phyloP scores from a whole-genome alignment of 2,888 invertebrate species.

The Aelia acuminata region DNA sequence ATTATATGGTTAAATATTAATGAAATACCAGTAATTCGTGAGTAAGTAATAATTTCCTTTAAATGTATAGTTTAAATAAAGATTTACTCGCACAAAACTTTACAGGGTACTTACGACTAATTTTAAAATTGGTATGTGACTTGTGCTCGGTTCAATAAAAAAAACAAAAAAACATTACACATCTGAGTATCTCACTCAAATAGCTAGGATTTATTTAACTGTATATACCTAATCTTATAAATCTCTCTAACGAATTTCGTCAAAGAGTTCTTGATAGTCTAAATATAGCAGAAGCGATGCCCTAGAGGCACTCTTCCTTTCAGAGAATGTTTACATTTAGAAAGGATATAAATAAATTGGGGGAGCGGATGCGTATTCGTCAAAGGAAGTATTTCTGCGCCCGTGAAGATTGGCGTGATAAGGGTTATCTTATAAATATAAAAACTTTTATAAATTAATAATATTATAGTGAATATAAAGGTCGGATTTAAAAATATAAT shows the following conservation, averaged over 20 bases:
- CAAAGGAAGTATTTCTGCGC: constrained; percentile 28
- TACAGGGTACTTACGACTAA: no score
- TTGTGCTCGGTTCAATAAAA: no score
- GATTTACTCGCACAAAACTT: no score
- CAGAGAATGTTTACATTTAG: constrained; percentile 32
- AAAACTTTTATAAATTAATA: not conserved
- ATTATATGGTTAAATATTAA: no score
- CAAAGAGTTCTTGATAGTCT: not conserved
- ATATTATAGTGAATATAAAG: not conserved
- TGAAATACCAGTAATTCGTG: no score
- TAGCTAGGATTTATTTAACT: no score
- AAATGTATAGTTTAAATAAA: no score
- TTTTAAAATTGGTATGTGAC: no score
- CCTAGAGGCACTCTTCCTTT: not conserved
- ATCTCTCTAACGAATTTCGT: not conserved
- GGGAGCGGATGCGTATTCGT: constrained; percentile 31
- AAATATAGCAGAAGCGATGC: not conserved
- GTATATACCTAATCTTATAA: no score
- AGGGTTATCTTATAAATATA: not conserved
- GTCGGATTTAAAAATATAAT: not conserved
- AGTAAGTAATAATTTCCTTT: no score
- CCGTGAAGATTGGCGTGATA: not conserved
- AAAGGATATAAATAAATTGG: constrained; percentile 20
- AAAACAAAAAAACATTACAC: no score
- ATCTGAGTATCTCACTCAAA: no score